phyloP scores from a whole-genome alignment of 2,113 vertebrate species.

The Pica pica region DNA sequence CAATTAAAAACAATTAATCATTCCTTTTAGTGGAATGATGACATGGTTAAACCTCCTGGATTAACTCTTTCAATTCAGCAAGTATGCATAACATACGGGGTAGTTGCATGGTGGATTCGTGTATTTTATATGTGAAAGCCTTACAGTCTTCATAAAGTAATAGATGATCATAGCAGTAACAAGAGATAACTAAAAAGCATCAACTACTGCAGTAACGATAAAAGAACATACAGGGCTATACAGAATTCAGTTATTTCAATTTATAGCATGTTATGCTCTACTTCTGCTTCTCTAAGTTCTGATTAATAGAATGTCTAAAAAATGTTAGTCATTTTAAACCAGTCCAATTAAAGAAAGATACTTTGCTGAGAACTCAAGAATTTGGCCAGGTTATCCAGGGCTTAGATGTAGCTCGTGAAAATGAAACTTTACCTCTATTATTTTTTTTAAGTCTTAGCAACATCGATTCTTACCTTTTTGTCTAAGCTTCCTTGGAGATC shows the following conservation, averaged over 20 bases:
- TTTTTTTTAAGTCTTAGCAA: not conserved
- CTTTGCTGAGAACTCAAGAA: not conserved
- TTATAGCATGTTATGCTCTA: not conserved
- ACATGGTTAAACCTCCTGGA: not conserved
- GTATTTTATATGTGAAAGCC: not conserved
- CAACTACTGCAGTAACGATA: not conserved
- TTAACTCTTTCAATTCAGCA: not conserved
- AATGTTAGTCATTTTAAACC: not conserved
- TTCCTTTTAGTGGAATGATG: not conserved
- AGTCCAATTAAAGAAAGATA: not conserved
- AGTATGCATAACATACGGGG: not conserved
- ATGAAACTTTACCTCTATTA: not conserved
- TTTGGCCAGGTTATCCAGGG: not conserved
- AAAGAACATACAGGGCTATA: not conserved
- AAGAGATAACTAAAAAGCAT: not conserved
- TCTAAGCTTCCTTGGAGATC: slow-evolving; percentile 39
- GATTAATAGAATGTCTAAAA: not conserved
- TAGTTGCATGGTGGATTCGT: not conserved
- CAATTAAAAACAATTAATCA: no score
- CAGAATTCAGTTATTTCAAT: not conserved
- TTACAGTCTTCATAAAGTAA: not conserved
- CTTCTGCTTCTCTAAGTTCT: not conserved
- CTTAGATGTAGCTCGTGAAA: not conserved
- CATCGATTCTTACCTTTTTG: not conserved
- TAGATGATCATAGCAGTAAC: not conserved